Base-by-base conservation (phyloP, 2,888 invertebrate species). In the Aplocera efformata region DNA sequence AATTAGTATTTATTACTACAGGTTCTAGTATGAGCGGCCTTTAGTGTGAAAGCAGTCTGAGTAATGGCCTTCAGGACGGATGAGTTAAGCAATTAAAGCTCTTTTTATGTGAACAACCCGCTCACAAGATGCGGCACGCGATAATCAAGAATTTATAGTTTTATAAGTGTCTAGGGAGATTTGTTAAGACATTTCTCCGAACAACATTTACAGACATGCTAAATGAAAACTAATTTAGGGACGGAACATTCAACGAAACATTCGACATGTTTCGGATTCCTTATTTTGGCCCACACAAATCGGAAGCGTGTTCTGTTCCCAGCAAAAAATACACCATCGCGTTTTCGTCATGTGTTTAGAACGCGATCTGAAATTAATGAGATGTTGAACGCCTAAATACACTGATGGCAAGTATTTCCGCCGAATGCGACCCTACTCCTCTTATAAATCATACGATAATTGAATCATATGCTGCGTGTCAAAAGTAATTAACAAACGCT, bases 381-480 rank as follows among this genome's bases (percentile, higher is more conserved):
- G 70, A 77, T 77, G 77, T 74, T 84, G 80, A 79, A 82, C 82
- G 83, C 76, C 78, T 63, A 76, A 83, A 78, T 79, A 81, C 80
- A 70, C 74, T 58, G 65, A 58, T 57, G 60, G 59, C 60, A 60
- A 62, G 65, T 61, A 67, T 69, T 71, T 63, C 70, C 67, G 57
- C 52, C 57, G 42, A 45, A 56, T 56, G 63, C 63, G 72, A 65
- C 71, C 76, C 77, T 71, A 70, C 72, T 64, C 60, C 67, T 60
- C 61, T 69, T 63, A 82, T 88, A 86, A 86, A 86, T 88, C 86
- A 86, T 86, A 82, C 72, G 81, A 79, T 88, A 88, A 88, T 88
- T 88, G 86, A 88, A 88, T 88, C 86, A 86, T 88, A 86, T 86
- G 88, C 86, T 79, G 83, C 82, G 72, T 82, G 88, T 88, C 86